These are phyloP conservation scores for Peromyscus aztecus DNA, from an alignment of 2,797 vertebrate genomes.

Conservation along the genomic window DNA sequence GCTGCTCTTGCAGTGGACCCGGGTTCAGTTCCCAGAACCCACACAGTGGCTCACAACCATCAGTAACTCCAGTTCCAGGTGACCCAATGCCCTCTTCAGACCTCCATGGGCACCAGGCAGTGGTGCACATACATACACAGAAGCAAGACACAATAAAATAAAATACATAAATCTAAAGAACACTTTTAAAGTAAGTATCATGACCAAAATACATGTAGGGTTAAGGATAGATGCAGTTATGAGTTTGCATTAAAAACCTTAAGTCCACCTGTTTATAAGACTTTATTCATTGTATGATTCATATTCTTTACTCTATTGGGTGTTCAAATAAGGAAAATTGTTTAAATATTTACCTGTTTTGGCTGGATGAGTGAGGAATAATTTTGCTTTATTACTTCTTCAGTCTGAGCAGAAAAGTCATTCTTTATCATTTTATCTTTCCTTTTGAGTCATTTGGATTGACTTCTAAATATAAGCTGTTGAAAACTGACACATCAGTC, in stretches of 20 bases:
- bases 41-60: not conserved
- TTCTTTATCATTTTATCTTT: constrained; percentile 47
- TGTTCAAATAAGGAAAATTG: constrained; percentile 41
- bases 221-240: constrained; percentile 21
- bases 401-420: constrained; percentile 33
- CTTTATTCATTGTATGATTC: constrained; percentile 36
- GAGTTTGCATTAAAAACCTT: constrained; percentile 41
- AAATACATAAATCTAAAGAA: not conserved
- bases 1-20: not conserved
- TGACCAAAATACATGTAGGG: not conserved
- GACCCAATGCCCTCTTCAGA: not conserved
- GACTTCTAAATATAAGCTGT: constrained; percentile 60
- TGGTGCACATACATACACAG: not conserved
- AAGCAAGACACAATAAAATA: not conserved
- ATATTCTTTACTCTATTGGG: not conserved
- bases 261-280: not conserved
- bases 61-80: not conserved
- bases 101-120: not conserved
- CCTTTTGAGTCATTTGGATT: constrained; percentile 15
- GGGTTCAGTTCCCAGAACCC: not conserved
- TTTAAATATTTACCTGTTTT: constrained; percentile 52
- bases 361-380: not conserved
- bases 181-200: constrained; percentile 12
- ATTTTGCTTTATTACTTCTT: constrained; percentile 61
- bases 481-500: not conserved